Evolutionary conservation across 2,113 vertebrate genomes (phyloP), one percentile per base, ranked within the genome.

Genomic region (Equus przewalskii): DNA sequence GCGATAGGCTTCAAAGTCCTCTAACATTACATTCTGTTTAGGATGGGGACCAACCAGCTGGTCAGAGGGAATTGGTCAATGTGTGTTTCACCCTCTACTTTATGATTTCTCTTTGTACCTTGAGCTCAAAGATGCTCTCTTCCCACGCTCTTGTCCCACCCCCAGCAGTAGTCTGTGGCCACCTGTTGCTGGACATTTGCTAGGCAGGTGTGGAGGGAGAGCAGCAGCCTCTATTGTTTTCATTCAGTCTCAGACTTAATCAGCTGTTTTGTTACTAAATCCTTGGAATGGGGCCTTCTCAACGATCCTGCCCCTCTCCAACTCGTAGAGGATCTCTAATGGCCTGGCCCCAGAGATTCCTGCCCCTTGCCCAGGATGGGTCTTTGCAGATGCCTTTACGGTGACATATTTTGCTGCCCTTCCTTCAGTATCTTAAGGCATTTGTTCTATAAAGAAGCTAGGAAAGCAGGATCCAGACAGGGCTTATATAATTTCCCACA

Each of bases 191-290:
- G 6, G 30, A 70, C 14, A 62, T 67, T 69, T 72, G 24, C 21
- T 75, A 30, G 1, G 4, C 10, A 90, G 1, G 46, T 60, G 1
- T 19, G 1, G 13, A 15, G 4, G 21, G 5, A 36, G 12, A 9
- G 6, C 14, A 73, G 1, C 1, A 30, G 73, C 91, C 7, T 30
- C 21, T 28, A 0, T 14, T 78, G 62, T 70, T 78, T 19, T 70
- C 5, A 26, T 26, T 51, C 12, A 65, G 64, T 51, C 36, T 60
- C n/a, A 16, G 22, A 30, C 30, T 86, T 81, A 64, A 21, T 36
- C n/a, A 89, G 7, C 21, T 91, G 18, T 24, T 26, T 3, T 10
- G 10, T 56, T 88, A 14, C 54, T 75, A 5, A 19, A 62, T 83
- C 22, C 19, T n/a, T 22, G 11, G 6, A 67, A 28, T 24, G 62